Conservation (phyloP, 1,140 invertebrate species). For the Lamellibrachia luymesi region DNA sequence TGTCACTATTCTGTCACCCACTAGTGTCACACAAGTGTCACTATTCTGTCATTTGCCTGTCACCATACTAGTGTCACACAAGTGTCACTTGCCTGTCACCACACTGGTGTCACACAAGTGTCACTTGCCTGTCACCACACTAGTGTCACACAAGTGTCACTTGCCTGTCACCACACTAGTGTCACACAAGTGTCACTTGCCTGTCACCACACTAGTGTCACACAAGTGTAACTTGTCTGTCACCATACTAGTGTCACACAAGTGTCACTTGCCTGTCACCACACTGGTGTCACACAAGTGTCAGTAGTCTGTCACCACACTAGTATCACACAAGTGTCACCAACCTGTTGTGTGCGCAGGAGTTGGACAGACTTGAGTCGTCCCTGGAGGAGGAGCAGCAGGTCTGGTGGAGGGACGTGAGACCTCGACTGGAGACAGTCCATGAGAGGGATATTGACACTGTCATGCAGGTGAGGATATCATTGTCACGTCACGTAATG, state of each 20-base stretch:
- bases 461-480: not conserved
- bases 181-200: too few relatives aligned
- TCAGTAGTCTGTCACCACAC: conserved; percentile 1
- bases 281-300: too few relatives aligned
- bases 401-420: not conserved
- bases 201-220: too few relatives aligned
- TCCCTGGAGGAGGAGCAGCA: not conserved
- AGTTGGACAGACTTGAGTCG: conserved; percentile 13
- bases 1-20: not conserved
- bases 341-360: conserved; percentile 22
- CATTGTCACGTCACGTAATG: not conserved
- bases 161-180: too few relatives aligned
- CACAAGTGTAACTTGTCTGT: too few relatives aligned
- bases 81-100: too few relatives aligned
- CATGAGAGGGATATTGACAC: conserved; percentile 24
- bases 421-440: conserved; percentile 9
- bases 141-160: too few relatives aligned
- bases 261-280: too few relatives aligned
- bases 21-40: conserved; percentile 26
- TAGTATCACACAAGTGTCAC: conserved; percentile 25
- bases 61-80: too few relatives aligned
- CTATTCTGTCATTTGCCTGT: conserved; percentile 20
- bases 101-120: too few relatives aligned
- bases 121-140: too few relatives aligned
- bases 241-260: too few relatives aligned